Evolutionary conservation across 2,797 vertebrate species (phyloP), one percentile per base, ranked within the genome.

Genomic region (Micropoecilia bifurca): DNA sequence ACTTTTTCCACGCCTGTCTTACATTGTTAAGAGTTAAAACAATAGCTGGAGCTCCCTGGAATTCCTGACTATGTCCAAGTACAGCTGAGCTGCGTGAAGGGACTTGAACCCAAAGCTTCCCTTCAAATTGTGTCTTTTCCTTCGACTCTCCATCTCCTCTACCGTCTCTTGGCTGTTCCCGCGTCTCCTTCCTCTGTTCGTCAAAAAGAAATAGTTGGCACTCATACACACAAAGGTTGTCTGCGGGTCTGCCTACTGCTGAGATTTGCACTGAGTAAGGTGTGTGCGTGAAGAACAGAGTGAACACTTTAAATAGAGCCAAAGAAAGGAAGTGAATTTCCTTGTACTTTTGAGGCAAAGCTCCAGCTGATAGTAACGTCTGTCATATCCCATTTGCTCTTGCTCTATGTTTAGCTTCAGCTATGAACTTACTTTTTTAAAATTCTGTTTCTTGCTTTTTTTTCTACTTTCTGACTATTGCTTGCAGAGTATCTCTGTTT

Each of bases 281-380:
- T 79, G 77, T 78, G 83, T 75, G 76, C 73, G 87, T 39, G 76
- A 68, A 84, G 90, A 86, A 92, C 89, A 87, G 73, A 87, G 84
- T 79, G 87, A 85, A 76, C 75, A 12, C 79, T 89, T 77, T 74
- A 87, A 92, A 90, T 77, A 80, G 75, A 85, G 80, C 82, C 73
- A 74, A 80, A 76, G 79, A 83, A 83, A 82, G 80, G 73, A 90
- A 93, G 89, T 90, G 89, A 76, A 81, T 88, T 89, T 90, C 74
- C 89, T 84, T 93, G 89, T 94, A 91, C 88, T 90, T 90, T 71
- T 81, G 74, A 80, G 79, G 78, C 53, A 48, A 80, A 76, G 83
- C 78, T 84, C 83, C 88, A 85, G 86, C 88, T 90, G 90, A 83
- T 88, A 75, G 69, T 87, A 89, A 88, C 86, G 61, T 80, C 85